Conservation (phyloP, 2,888 invertebrate genomes). For the Callyntrura sp. region DNA sequence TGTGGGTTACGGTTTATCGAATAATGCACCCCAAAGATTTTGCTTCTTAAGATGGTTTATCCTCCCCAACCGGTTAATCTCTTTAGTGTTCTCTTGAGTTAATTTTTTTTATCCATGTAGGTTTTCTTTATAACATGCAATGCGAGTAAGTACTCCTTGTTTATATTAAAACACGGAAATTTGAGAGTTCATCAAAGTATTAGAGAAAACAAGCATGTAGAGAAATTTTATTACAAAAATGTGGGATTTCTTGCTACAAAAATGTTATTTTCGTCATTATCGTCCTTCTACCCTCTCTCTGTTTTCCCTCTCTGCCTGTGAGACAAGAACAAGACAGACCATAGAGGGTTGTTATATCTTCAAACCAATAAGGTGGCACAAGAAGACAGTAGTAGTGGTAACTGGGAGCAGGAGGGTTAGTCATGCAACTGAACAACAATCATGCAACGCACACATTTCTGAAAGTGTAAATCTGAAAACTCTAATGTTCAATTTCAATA, state of each 20-base stretch:
- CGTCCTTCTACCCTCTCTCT: not conserved
- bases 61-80: no score
- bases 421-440: not conserved
- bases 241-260: not conserved
- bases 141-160: not conserved
- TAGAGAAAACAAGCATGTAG: not conserved
- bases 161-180: not conserved
- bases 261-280: conserved; percentile 15
- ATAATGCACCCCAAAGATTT: no score
- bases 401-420: not conserved
- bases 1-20: not conserved
- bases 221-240: not conserved
- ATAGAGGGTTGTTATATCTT: no score
- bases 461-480: conserved; percentile 53
- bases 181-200: conserved; percentile 22
- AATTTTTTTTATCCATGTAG: not conserved
- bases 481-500: conserved; percentile 50
- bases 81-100: no score
- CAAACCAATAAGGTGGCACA: not conserved
- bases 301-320: not conserved
- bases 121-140: not conserved
- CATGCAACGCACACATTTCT: conserved; percentile 11
- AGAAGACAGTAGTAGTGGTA: not conserved
- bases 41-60: no score
- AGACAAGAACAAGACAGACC: no score